Base-by-base conservation (phyloP, 2,888 invertebrate genomes). In the Bedellia somnulentella region DNA sequence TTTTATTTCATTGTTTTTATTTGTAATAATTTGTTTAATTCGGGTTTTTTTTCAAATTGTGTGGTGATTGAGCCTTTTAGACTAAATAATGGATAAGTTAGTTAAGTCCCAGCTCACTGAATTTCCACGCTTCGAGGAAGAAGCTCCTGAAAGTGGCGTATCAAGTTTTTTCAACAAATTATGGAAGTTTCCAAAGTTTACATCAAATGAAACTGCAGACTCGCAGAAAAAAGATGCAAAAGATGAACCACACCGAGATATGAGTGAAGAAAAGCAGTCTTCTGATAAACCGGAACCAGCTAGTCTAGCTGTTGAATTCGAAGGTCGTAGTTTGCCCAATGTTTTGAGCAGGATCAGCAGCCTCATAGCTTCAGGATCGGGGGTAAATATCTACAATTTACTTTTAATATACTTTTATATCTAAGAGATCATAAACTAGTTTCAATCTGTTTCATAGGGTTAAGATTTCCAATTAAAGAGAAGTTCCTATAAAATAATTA, bases 341-440 rank as follows among this genome's bases (percentile, higher is more conserved):
- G 92, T 95, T 36, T 68, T 95, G 12, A 87, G 85, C 47, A 80
- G 93, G 43, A 91, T 95, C 29, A 90, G 91, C 49, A 93, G 87
- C 57, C 82, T 94, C 29, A 78, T 93, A 25, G 93, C 89, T n/a
- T 61, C 86, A 31, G 87, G 87, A 45, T 86, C 85, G 45, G 85
- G 81, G 49, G 91, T 91, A 71, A 79, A 84, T 70, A 21, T 18
- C 13, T 28, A 12, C 9, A 8, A 13, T 8, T n/a, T 24, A 5
- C 5, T n/a, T 5, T 5, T 5, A 24, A n/a, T 18, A 18, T 18
- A 18, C 18, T 9, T 18, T 9, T 9, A 6, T 5, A 5, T 18
- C 6, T 9, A 5, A 18, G 5, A 18, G 8, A 9, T 18, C 5
- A 9, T 18, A 9, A 18, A 5, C 18, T 6, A 9, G 6, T 18